Percentiles rank a stretch among this genome's conserved stretches.
Evolutionary conservation across 2,888 invertebrate genomes (phyloP).

Genomic region (Deilephila elpenor): DNA sequence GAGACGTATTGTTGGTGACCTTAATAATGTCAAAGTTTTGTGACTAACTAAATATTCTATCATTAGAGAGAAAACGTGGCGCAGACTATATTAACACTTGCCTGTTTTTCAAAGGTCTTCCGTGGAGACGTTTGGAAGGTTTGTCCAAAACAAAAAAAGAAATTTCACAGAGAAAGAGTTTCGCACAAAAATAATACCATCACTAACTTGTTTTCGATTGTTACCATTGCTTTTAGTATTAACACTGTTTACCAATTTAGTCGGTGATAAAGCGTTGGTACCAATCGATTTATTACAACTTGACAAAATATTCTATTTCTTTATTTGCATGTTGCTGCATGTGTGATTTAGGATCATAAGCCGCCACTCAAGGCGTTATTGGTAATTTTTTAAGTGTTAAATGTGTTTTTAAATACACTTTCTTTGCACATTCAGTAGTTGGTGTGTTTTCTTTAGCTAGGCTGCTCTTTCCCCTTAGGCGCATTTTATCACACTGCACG

Average conservation of each 20-base stretch:
- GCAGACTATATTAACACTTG: slow-evolving; percentile 77
- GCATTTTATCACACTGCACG: slow-evolving; percentile 84
- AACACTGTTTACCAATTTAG: slow-evolving; percentile 37
- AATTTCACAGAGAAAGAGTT: slow-evolving; percentile 76
- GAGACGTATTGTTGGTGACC: background rate
- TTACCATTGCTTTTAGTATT: slow-evolving; percentile 61
- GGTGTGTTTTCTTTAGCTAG: slow-evolving; percentile 82
- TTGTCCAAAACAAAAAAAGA: slow-evolving; percentile 78
- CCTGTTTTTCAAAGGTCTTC: slow-evolving; percentile 86
- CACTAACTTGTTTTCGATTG: slow-evolving; percentile 68
- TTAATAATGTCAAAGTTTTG: slow-evolving; percentile 38
- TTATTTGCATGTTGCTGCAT: slow-evolving; percentile 84
- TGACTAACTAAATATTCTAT: slow-evolving; percentile 59
- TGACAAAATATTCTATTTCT: slow-evolving; percentile 69
- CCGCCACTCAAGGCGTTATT: slow-evolving; percentile 79
- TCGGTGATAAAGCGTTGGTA: slow-evolving; percentile 59
- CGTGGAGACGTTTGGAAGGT: slow-evolving; percentile 88
- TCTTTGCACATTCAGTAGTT: slow-evolving; percentile 83
- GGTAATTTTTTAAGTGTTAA: slow-evolving; percentile 78
- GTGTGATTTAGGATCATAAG: slow-evolving; percentile 81
- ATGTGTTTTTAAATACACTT: slow-evolving; percentile 75
- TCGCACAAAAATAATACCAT: slow-evolving; percentile 67
- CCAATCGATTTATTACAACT: slow-evolving; percentile 62
- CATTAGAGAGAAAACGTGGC: slow-evolving; percentile 73
- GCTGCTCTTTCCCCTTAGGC: slow-evolving; percentile 81